Base-by-base conservation (phyloP, 2,797 vertebrate genomes). In the Cyclopterus lumpus region DNA sequence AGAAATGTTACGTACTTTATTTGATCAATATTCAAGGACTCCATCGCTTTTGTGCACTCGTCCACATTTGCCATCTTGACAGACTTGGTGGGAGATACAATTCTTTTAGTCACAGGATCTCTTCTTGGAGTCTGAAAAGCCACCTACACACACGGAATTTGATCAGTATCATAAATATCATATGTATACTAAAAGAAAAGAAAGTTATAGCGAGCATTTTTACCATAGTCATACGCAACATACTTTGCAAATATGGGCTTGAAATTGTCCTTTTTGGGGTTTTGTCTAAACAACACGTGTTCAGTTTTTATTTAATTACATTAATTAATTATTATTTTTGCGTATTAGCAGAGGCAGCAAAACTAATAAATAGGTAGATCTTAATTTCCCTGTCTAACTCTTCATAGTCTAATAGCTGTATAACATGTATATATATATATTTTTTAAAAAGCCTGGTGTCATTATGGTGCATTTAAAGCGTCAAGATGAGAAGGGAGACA, bases 51-150 rank as follows among this genome's bases (percentile, higher is more conserved):
- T 8, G 24, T 46, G 44, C 83, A 92, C 36, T 95, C 91, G 0
- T 95, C 95, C 75, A 92, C 12, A 26, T 67, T 67, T 15, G 94
- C 84, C 18, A 88, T 93, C 61, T 86, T 95, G 54, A 80, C 87
- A 1, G 72, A 88, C 79, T 93, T 86, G 26, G 84, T 69, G 20
- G 97, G 96, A 66, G 96, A 98, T 15, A 99, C 9, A 71, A 99
- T 95, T 91, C 89, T 96, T 71, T 93, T 96, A 1, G 96, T 97
- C 57, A 95, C 83, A 32, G 97, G 97, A 80, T 99, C 97, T 92
- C 97, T 93, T 75, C 94, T 92, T 66, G 98, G 98, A 24, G 97
- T 99, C 84, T 99, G 97, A 92, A 99, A 99, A 81, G 97, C 97
- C 84, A 99, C 98, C 98, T 99, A 57, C 7, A 79, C 18, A 88